phyloP scores from a whole-genome alignment of 2,113 vertebrate genomes.

The Ochotona princeps region DNA sequence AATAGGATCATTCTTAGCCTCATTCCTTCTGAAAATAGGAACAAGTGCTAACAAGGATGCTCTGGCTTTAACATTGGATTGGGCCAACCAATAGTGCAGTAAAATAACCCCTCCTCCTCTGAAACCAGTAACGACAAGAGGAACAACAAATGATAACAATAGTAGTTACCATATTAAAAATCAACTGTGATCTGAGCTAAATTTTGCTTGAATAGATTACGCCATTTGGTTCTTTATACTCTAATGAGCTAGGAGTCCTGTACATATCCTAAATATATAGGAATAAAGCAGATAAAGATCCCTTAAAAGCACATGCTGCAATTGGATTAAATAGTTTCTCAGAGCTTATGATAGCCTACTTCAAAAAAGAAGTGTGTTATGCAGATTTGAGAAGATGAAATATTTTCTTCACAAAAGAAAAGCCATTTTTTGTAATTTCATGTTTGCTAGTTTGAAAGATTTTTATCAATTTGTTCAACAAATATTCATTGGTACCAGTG shows the following conservation, averaged over 20 bases:
- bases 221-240: not conserved
- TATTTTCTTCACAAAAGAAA: slow-evolving; percentile 39
- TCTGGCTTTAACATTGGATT: not conserved
- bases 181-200: slow-evolving; percentile 17
- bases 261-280: not conserved
- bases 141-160: not conserved
- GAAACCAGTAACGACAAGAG: not conserved
- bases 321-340: not conserved
- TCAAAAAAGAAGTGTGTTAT: not conserved
- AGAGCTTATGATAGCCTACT: not conserved
- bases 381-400: not conserved
- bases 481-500: not conserved
- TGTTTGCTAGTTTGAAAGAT: slow-evolving; percentile 34
- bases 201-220: not conserved
- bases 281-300: slow-evolving; percentile 9
- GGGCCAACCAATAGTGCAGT: not conserved
- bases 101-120: not conserved
- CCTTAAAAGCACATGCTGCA: not conserved
- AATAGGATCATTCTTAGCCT: not conserved
- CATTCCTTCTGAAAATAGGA: not conserved
- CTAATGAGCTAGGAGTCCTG: not conserved
- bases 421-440: not conserved
- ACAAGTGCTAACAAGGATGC: not conserved
- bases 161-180: not conserved
- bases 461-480: slow-evolving; percentile 42